Conservation (phyloP, 2,797 vertebrate genomes). For the Chelidonichthys spinosus region DNA sequence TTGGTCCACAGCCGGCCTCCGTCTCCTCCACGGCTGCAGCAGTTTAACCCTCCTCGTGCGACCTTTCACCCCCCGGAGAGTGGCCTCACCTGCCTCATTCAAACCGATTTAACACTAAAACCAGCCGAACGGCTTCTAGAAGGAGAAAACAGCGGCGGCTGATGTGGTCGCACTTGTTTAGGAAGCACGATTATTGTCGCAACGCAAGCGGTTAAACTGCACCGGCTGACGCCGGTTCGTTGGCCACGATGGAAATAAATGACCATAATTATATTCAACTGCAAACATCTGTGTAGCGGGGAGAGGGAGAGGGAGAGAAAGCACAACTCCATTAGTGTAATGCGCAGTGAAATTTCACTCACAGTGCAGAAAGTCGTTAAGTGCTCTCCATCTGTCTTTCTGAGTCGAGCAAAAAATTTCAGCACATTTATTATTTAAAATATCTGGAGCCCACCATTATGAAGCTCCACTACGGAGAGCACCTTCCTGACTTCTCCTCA, state of each 20-base stretch:
- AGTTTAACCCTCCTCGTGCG: conserved; percentile 21
- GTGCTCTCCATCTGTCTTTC: conserved; percentile 87
- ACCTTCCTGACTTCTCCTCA: conserved; percentile 74
- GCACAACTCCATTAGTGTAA: conserved; percentile 87
- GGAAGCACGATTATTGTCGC: conserved; percentile 58
- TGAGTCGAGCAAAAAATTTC: conserved; percentile 75
- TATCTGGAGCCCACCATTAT: conserved; percentile 73
- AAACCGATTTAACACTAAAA: conserved; percentile 19
- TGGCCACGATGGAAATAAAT: conserved; percentile 82
- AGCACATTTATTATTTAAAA: conserved; percentile 86
- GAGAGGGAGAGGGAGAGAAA: conserved; percentile 60
- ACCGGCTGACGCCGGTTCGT: conserved; percentile 61
- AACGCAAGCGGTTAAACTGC: conserved; percentile 72
- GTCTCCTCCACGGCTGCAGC: conserved; percentile 11
- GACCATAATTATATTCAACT: conserved; percentile 85
- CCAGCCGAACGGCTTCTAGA: neutral
- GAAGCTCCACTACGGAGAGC: conserved; percentile 66
- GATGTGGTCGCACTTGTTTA: conserved; percentile 47
- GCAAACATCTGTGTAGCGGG: conserved; percentile 80
- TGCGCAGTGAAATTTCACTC: conserved; percentile 85
- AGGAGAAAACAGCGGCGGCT: conserved; percentile 8
- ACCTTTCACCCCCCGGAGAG: conserved; percentile 12
- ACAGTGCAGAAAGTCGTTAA: conserved; percentile 83
- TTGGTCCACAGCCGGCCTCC: conserved; percentile 24
- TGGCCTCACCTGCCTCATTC: conserved; percentile 26